Evolutionary conservation across 2,797 vertebrate genomes (phyloP).

Genomic region (Aplochiton taeniatus): DNA sequence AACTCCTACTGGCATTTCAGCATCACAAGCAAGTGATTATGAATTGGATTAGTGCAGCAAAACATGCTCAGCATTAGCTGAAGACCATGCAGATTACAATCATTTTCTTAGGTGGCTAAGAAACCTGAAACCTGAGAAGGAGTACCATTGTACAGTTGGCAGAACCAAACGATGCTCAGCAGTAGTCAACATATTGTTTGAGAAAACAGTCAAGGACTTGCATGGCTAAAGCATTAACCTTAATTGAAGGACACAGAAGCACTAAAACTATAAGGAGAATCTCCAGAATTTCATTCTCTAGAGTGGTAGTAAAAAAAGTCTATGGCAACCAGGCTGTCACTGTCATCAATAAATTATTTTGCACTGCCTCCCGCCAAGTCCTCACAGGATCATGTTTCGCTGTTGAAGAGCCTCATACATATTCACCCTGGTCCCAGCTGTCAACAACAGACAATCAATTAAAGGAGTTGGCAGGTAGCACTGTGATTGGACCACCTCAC

Average conservation of each 20-base stretch:
- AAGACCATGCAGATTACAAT: not conserved
- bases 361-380: not conserved
- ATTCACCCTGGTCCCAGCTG: not conserved
- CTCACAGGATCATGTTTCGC: slow-evolving; percentile 15
- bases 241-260: no score
- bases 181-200: no score
- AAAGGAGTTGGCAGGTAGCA: slow-evolving; percentile 1
- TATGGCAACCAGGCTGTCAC: not conserved
- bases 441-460: slow-evolving; percentile 18
- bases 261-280: no score
- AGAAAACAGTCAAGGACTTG: no score
- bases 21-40: not conserved
- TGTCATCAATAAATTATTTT: slow-evolving; percentile 41
- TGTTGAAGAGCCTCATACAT: not conserved
- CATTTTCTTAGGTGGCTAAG: not conserved
- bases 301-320: no score
- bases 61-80: slow-evolving; percentile 13
- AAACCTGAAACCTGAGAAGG: not conserved
- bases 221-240: no score
- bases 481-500: not conserved
- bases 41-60: slow-evolving; percentile 1
- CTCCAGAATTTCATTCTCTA: no score
- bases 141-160: not conserved
- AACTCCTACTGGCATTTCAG: not conserved
- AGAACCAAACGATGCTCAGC: not conserved